Conservation (phyloP, 1,140 invertebrate species). For the Apis mellifera region Amel_HAv3.1 CM009938.2:10695001-10695500, state of each 20-base stretch:
- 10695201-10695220: conserved; percentile 65
- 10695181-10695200: conserved; percentile 63
- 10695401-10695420: conserved; percentile 33
- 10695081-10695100: conserved; percentile 59
- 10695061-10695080: conserved; percentile 46
- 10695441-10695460: background rate
- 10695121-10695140: conserved; percentile 40
- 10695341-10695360: conserved; percentile 30
- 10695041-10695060: conserved; percentile 49
- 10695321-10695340: background rate
- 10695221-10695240: conserved; percentile 64
- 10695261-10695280: conserved; percentile 66
- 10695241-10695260: conserved; percentile 55
- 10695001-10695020: conserved; percentile 48
- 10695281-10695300: conserved; percentile 64
- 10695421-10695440: background rate
- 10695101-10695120: background rate
- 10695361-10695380: conserved; percentile 40
- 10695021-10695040: conserved; percentile 55
- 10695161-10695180: conserved; percentile 11
- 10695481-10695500: background rate
- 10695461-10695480: too few relatives aligned
- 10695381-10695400: conserved; percentile 53
- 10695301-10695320: conserved; percentile 32
- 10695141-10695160: conserved; percentile 44